These are phyloP conservation scores for Cavia porcellus DNA, from an alignment of 2,113 vertebrate species.

Conservation along the genomic window DNA sequence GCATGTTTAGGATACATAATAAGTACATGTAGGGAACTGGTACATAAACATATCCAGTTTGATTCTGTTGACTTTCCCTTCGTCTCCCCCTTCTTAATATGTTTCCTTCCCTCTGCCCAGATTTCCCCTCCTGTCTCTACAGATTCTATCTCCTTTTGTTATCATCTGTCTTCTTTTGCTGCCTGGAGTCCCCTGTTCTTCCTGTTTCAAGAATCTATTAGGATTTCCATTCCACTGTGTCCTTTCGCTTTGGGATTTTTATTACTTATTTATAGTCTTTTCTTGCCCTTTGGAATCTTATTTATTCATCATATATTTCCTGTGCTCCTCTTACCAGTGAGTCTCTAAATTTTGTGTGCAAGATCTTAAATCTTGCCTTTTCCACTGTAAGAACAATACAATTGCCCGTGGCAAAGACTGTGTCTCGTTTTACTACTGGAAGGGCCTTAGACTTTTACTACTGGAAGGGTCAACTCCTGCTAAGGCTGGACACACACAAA, in stretches of 20 bases:
- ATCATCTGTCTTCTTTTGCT: background rate
- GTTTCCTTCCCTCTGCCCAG: too few species aligned
- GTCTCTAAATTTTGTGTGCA: background rate
- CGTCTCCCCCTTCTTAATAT: background rate
- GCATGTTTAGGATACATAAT: background rate
- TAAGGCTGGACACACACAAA: background rate
- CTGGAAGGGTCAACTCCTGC: background rate
- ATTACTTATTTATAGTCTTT: slow-evolving; percentile 37
- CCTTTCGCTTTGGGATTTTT: background rate
- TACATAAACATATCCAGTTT: background rate
- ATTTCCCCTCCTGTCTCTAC: background rate
- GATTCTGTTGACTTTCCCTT: background rate
- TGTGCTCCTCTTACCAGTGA: background rate
- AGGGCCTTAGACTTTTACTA: background rate
- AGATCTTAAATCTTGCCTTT: background rate
- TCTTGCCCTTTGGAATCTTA: background rate
- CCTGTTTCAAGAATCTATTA: background rate
- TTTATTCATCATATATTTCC: slow-evolving; percentile 26
- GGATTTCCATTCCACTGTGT: background rate
- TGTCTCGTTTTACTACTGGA: slow-evolving; percentile 2
- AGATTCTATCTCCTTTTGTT: background rate
- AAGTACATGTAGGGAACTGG: background rate
- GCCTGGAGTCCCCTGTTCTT: background rate
- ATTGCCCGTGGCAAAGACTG: background rate
- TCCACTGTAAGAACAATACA: background rate